phyloP scores from a whole-genome alignment of 35 echinoderm and acorn worm species.

The Anneissia japonica region DNA sequence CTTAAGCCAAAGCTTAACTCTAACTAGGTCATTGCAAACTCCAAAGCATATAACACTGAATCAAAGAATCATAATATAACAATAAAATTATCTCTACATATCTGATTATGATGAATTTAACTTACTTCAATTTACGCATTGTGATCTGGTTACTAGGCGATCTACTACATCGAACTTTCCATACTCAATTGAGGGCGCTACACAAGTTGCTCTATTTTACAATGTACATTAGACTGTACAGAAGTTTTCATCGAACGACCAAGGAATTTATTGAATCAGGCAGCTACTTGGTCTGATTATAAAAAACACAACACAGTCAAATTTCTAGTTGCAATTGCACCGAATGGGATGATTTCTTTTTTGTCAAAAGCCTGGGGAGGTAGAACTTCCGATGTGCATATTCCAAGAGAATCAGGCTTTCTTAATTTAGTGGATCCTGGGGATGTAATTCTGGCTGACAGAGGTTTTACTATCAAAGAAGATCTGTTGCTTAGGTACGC shows the following conservation, averaged over 20 bases:
- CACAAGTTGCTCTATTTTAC: no score
- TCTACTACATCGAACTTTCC: no score
- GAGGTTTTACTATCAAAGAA: slow-evolving; percentile 55
- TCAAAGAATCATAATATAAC: no score
- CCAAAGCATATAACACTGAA: no score
- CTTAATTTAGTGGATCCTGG: slow-evolving; percentile 42
- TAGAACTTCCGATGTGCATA: slow-evolving; percentile 36
- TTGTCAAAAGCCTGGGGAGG: slow-evolving; percentile 50
- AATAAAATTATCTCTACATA: no score
- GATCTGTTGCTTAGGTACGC: slow-evolving; percentile 45
- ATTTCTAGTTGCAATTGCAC: slow-evolving; percentile 27
- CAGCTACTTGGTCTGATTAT: slow-evolving; percentile 46
- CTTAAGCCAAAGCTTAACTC: no score
- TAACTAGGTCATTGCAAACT: no score
- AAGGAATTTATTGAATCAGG: slow-evolving; percentile 25
- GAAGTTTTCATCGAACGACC: slow-evolving; percentile 46
- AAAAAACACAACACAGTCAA: slow-evolving; percentile 39
- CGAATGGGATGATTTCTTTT: slow-evolving; percentile 47
- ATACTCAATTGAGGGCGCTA: no score
- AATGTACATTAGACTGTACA: slow-evolving; percentile 44
- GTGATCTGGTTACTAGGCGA: no score
- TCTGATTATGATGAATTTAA: no score
- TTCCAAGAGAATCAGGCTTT: slow-evolving; percentile 27
- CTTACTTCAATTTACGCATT: no score
- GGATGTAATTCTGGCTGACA: slow-evolving; percentile 49